A percentile compares a stretch with the other conserved stretches of the same genome.
These are phyloP conservation scores for Acridotheres tristis DNA, from an alignment of 2,797 vertebrate species.

Conservation along the genomic window DNA sequence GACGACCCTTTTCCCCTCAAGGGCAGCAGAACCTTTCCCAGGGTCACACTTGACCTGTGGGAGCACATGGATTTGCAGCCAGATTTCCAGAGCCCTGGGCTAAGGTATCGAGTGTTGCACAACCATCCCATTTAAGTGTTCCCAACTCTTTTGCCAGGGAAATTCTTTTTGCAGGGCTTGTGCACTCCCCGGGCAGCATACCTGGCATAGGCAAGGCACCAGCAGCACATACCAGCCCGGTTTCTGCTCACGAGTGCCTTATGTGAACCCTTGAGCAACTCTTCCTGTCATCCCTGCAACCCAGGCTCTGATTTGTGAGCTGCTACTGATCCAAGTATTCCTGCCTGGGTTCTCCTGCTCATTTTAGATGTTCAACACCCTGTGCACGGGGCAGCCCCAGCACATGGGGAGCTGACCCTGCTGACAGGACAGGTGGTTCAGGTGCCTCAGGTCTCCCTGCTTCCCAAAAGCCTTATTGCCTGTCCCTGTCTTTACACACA, in stretches of 20 bases:
- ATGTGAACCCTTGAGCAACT: background rate
- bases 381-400: fast-evolving
- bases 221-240: background rate
- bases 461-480: background rate
- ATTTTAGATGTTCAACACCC: fast-evolving
- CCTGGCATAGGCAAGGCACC: background rate
- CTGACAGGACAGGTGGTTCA: background rate
- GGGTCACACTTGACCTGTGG: background rate
- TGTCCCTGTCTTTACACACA: fast-evolving
- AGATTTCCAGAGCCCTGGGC: conserved; percentile 46
- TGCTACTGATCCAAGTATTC: background rate
- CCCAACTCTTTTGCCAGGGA: background rate
- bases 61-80: background rate
- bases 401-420: background rate
- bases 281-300: background rate
- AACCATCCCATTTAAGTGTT: background rate
- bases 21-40: background rate
- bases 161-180: background rate
- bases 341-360: background rate
- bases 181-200: background rate
- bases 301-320: background rate
- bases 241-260: background rate
- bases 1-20: background rate
- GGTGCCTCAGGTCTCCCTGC: background rate
- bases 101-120: background rate